Conservation (phyloP, 2,797 vertebrate genomes). For the Carduelis carduelis region DNA sequence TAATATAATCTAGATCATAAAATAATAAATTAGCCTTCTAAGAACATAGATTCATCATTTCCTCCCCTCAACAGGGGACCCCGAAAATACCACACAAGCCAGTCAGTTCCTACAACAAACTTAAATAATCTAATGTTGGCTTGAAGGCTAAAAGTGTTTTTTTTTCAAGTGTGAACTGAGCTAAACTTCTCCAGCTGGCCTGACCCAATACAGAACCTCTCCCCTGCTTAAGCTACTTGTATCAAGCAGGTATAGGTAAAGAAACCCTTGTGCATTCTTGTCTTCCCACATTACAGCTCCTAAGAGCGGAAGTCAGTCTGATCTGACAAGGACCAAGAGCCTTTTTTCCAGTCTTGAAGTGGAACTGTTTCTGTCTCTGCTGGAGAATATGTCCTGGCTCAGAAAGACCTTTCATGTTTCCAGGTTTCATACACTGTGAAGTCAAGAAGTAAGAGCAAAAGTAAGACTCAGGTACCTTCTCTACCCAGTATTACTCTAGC, state of each 20-base stretch:
- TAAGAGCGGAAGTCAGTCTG: background rate
- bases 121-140: background rate
- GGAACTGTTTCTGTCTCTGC: background rate
- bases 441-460: background rate
- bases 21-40: background rate
- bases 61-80: background rate
- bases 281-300: background rate
- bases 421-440: background rate
- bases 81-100: background rate
- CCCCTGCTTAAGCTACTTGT: background rate
- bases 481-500: background rate
- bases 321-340: background rate
- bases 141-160: background rate
- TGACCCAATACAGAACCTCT: background rate
- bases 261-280: background rate
- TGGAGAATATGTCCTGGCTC: background rate
- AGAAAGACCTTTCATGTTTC: background rate
- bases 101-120: background rate
- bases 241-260: background rate
- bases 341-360: background rate
- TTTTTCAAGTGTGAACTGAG: background rate
- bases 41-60: background rate
- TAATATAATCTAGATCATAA: background rate
- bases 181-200: background rate
- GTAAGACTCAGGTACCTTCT: background rate